Evolutionary conservation across 2,113 vertebrate species (phyloP).

Genomic region (Otocyon megalotis): DNA sequence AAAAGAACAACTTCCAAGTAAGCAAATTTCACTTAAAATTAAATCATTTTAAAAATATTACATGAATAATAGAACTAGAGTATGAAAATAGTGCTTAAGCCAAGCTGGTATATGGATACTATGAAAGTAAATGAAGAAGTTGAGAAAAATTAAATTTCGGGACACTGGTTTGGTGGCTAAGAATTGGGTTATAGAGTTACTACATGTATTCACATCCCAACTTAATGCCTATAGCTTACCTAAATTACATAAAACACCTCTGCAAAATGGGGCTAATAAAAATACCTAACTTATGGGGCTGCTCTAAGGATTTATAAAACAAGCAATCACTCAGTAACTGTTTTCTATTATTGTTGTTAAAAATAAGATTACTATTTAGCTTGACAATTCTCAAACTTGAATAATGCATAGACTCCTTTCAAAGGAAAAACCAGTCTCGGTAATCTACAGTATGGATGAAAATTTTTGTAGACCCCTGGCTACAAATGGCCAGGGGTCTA

Average conservation of each 20-base stretch:
- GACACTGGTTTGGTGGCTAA: neutral
- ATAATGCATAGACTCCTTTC: neutral
- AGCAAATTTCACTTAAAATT: neutral
- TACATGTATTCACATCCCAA: fast-evolving
- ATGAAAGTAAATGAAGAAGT: neutral
- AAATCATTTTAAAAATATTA: neutral
- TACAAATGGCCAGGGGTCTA: no score
- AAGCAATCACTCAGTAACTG: neutral
- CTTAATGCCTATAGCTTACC: neutral
- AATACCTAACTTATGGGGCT: neutral
- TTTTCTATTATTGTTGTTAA: neutral
- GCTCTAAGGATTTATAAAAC: neutral
- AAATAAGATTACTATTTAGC: constrained; percentile 26
- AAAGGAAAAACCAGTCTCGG: neutral
- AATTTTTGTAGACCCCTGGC: neutral
- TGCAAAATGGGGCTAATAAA: neutral
- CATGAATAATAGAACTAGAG: neutral
- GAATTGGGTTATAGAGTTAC: neutral
- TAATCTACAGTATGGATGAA: neutral
- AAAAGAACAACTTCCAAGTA: neutral
- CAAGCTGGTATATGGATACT: neutral
- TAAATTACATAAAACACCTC: neutral
- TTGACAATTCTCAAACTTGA: constrained; percentile 1
- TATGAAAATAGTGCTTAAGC: neutral
- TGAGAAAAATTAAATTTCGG: neutral